Evolutionary conservation across 2,113 vertebrate species (phyloP).

Genomic region (Gambusia affinis): DNA sequence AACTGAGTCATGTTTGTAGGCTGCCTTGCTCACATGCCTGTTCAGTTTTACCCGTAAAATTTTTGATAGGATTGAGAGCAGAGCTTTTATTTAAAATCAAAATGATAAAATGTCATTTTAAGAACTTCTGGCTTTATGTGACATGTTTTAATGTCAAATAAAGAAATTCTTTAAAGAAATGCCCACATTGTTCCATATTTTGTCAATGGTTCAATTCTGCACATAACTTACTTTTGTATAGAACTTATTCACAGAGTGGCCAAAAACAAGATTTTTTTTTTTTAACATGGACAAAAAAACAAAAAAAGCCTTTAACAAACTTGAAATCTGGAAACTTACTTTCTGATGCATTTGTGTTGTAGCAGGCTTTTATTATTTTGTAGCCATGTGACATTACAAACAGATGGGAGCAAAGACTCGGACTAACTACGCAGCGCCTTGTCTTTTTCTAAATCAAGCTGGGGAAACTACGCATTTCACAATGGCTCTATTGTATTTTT

Average conservation of each 20-base stretch:
- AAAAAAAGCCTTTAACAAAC: not conserved
- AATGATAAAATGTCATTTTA: not conserved
- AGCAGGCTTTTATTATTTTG: conserved; percentile 59
- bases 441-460: conserved; percentile 64
- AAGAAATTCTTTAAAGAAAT: not conserved
- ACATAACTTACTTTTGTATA: not conserved
- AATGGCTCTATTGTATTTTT: conserved; percentile 78
- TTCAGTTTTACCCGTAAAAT: too few species aligned
- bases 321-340: not conserved
- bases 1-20: too few species aligned
- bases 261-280: not conserved
- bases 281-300: not conserved
- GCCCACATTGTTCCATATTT: not conserved
- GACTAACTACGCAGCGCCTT: conserved; percentile 54
- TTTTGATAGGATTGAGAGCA: too few species aligned
- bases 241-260: not conserved
- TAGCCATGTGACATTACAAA: conserved; percentile 66
- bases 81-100: not conserved
- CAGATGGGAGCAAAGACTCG: conserved; percentile 66
- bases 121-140: not conserved
- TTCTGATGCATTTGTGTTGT: conserved; percentile 49
- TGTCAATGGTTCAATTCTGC: not conserved
- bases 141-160: not conserved
- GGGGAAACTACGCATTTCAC: conserved; percentile 66
- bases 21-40: too few species aligned